Base-by-base conservation (phyloP, 2,888 invertebrate genomes). In the Chirona hameri region DNA sequence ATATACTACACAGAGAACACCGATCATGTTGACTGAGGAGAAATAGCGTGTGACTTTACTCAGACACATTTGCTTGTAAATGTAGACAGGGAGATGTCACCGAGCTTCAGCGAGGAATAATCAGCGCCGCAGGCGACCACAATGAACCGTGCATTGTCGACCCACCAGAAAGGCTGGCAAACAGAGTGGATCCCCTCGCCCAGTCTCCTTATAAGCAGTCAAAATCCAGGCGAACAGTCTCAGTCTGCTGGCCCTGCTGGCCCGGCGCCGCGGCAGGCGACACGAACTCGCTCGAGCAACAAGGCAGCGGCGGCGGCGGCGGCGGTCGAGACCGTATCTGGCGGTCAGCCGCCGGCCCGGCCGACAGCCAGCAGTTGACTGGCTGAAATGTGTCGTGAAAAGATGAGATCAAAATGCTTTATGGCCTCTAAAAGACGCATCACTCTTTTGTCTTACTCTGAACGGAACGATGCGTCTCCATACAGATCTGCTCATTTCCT, bases 351-450 rank as follows among this genome's bases (percentile, higher is more conserved):
- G 24, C 39, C 76, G 14, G 39, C 76, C 72, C 18, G 21, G 72
- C 72, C 72, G 72, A 31, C 72, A 18, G 72, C 72, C 72, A 21
- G 21, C 39, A 39, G 31, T 39, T 21, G 76, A 24, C 76, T 46
- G 46, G n/a, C 76, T 72, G 31, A 76, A 76, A 76, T 76, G 76
- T 76, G 76, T 76, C 76, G 76, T 76, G 39, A 76, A 46, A 21
- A 76, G 76, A 76, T 76, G 76, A 76, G 76, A 76, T 76, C 76
- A 76, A 39, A 76, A 76, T 76, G 76, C 76, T 76, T 76, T 76
- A 76, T 46, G 39, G 76, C 46, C 76, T 21, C 76, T 24, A 46
- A 46, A 76, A 76, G 76, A 76, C 46, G 46, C 76, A 76, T 76
- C 76, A 46, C 76, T 76, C 76, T 76, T 76, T 76, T 76, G 76